Percentiles rank a stretch among this genome's conserved stretches.
Evolutionary conservation across 2,797 vertebrate species (phyloP).

Genomic region (Pygocentrus nattereri): DNA sequence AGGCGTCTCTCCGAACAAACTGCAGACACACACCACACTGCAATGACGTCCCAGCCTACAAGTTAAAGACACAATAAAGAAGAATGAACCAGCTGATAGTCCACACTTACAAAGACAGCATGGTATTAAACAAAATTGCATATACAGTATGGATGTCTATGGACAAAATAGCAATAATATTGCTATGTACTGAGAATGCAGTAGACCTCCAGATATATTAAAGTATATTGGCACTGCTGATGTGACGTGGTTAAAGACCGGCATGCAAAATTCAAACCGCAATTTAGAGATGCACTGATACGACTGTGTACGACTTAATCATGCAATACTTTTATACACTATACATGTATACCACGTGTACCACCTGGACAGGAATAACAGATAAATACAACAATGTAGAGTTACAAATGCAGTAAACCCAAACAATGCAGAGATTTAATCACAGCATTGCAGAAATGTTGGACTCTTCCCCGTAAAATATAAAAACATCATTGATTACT

Average conservation of each 20-base stretch:
- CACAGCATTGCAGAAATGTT: too few relatives aligned
- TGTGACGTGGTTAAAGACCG: not conserved
- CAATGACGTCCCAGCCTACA: slow-evolving; percentile 86
- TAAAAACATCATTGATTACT: too few relatives aligned
- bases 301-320: too few relatives aligned
- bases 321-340: too few relatives aligned
- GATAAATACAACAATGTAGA: too few relatives aligned
- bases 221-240: not conserved
- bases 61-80: slow-evolving; percentile 44
- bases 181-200: not conserved
- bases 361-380: too few relatives aligned
- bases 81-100: not conserved
- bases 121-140: not conserved
- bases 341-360: too few relatives aligned
- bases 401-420: too few relatives aligned
- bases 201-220: not conserved
- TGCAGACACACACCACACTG: slow-evolving; percentile 99
- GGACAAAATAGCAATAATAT: not conserved
- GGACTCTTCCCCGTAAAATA: too few relatives aligned
- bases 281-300: not conserved
- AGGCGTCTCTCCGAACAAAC: slow-evolving; percentile 92
- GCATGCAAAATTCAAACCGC: not conserved
- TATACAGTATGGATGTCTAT: not conserved
- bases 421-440: too few relatives aligned
- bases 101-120: slow-evolving; percentile 2